Percentiles rank a stretch among this genome's conserved stretches.
Evolutionary conservation across 2,797 vertebrate species (phyloP).

Genomic region (Myotis daubentonii): DNA sequence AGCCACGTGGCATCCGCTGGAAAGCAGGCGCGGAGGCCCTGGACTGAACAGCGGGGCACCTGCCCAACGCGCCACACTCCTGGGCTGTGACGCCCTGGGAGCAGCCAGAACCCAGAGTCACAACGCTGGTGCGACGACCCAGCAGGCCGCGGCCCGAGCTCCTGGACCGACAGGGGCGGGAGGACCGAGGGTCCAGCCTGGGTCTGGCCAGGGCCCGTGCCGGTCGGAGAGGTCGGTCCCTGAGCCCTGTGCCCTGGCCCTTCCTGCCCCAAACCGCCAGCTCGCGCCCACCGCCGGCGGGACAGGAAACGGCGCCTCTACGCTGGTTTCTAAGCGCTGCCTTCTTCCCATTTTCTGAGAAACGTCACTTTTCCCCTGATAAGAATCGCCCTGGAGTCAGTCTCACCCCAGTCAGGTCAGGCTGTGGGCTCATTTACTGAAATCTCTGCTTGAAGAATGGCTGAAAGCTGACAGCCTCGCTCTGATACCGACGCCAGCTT

Average conservation of each 20-base stretch:
- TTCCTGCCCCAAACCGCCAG: fast-evolving
- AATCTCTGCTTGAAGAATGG: not conserved
- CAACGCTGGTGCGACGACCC: fast-evolving
- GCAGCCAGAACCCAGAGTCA: not conserved
- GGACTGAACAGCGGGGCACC: not conserved
- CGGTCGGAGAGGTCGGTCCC: no score
- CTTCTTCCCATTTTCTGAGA: not conserved
- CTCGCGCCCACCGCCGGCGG: not conserved
- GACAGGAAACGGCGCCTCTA: fast-evolving
- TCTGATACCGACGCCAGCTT: not conserved
- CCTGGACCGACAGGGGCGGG: not conserved
- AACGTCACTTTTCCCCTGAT: not conserved
- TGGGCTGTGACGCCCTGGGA: not conserved
- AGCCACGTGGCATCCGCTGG: fast-evolving
- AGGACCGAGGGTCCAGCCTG: fast-evolving
- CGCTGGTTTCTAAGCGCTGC: fast-evolving
- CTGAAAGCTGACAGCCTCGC: not conserved
- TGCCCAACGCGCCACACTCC: fast-evolving
- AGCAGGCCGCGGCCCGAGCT: fast-evolving
- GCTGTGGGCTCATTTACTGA: fast-evolving
- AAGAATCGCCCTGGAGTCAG: not conserved
- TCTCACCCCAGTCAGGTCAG: not conserved
- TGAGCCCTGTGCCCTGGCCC: fast-evolving
- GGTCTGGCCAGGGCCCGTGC: not conserved
- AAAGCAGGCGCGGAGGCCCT: not conserved